Evolutionary conservation across 2,797 vertebrate genomes (phyloP), one percentile per base, ranked within the genome.

Genomic region (Menidia menidia): DNA sequence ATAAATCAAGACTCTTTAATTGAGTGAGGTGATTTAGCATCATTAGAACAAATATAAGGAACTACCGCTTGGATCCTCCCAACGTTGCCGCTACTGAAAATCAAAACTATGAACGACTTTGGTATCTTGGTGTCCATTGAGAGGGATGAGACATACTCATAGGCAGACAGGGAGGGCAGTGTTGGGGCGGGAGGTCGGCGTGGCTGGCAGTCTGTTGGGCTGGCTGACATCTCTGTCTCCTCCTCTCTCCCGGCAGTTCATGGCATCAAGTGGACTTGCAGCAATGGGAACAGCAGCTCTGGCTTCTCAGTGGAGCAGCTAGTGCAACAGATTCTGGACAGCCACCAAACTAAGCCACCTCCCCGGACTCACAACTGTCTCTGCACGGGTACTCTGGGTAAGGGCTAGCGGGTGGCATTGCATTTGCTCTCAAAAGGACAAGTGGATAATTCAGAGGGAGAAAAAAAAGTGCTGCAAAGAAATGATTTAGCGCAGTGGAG

Each of bases 201-300:
- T 88, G 90, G 87, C 89, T 89, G 91, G 86, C 93, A 93, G 92
- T 92, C 91, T 87, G 91, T 87, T 89, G 81, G 85, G 78, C 92
- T 90, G 92, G 92, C 90, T 94, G 93, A 94, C 92, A 73, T 92
- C 92, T 94, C 87, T 94, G 89, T 91, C 90, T 91, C 92, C 89
- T 89, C 77, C 91, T 93, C 77, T 96, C 90, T 95, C 91, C 94
- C 90, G 83, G 60, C 94, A 99, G 98, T 99, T 97, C 98, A 99
- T 90, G 98, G 98, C 94, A 99, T 99, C 95, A 99, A 99, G 94
- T 99, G 98, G 98, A 99, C 98, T 78, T 99, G 98, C 96, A 99
- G 97, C 96, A 99, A 99, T 74, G 98, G 98, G 69, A 99, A 97
- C 96, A 99, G 95, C 97, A 98, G 97, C 93, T 97, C 97, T 55